Conservation (phyloP, 2,888 invertebrate species). For the Drosophila koepferae region DNA sequence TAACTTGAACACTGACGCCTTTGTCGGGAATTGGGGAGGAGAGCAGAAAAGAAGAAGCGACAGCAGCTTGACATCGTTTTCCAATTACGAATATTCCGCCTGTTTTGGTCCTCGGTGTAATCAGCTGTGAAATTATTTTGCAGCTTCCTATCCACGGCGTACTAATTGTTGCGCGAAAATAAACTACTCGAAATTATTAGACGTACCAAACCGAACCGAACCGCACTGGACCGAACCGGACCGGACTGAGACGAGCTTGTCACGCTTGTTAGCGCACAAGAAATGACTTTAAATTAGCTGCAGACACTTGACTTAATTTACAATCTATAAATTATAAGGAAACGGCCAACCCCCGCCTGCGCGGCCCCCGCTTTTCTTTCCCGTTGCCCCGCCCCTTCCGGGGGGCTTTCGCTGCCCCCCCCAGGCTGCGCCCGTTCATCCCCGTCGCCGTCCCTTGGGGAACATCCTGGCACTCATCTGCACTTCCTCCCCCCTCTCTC, state of each 20-base stretch:
- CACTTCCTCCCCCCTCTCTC: too few relatives aligned
- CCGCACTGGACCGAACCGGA: too few relatives aligned
- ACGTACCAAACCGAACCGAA: not conserved
- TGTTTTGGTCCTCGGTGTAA: slow-evolving; percentile 54
- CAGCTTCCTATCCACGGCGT: slow-evolving; percentile 27
- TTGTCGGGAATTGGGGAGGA: slow-evolving; percentile 5
- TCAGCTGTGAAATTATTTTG: slow-evolving; percentile 66
- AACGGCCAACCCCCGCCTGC: too few relatives aligned
- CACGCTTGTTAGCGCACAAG: slow-evolving; percentile 12
- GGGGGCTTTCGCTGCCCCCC: too few relatives aligned
- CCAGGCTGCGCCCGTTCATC: too few relatives aligned
- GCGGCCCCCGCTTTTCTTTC: too few relatives aligned
- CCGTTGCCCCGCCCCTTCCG: too few relatives aligned
- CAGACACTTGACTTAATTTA: slow-evolving; percentile 32
- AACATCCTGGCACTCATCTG: too few relatives aligned
- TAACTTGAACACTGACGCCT: slow-evolving; percentile 1
- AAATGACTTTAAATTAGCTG: slow-evolving; percentile 46
- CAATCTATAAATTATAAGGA: not conserved
- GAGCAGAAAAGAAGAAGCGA: not conserved
- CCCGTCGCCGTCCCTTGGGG: too few relatives aligned
- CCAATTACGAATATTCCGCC: slow-evolving; percentile 63
- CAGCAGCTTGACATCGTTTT: slow-evolving; percentile 65
- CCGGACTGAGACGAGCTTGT: not conserved
- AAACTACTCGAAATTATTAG: slow-evolving; percentile 58
- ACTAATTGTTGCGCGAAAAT: slow-evolving; percentile 54